Evolutionary conservation across 92 coral and sea anemone species (phyloP).

Genomic region (Siderastrea siderea): DNA sequence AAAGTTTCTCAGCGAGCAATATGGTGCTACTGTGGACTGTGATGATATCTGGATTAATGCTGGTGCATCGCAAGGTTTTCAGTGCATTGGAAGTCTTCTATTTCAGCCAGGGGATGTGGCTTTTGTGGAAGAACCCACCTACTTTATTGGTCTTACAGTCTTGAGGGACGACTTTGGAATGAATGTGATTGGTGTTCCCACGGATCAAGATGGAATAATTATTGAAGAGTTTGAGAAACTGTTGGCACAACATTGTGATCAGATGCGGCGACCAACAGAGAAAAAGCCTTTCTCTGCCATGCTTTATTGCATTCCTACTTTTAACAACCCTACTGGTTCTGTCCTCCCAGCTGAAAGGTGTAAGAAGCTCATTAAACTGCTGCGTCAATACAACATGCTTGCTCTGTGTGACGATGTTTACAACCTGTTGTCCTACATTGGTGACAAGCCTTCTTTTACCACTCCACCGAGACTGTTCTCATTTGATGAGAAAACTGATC

Average conservation of each 20-base stretch:
- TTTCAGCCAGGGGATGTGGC: conserved; percentile 82
- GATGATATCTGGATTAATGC: conserved; percentile 81
- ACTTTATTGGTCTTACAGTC: conserved; percentile 72
- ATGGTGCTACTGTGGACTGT: conserved; percentile 64
- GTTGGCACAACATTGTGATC: conserved; percentile 63
- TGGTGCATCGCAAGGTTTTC: conserved; percentile 91
- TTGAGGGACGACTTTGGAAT: conserved; percentile 68
- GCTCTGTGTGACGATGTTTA: conserved; percentile 98
- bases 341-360: conserved; percentile 76
- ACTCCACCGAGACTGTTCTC: conserved; percentile 78
- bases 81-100: conserved; percentile 43
- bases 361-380: conserved; percentile 72
- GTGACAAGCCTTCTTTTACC: conserved; percentile 50
- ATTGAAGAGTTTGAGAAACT: conserved; percentile 86
- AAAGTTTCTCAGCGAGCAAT: conserved; percentile 79
- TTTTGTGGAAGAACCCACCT: conserved; percentile 95
- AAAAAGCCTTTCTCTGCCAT: conserved; percentile 79
- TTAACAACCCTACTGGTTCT: conserved; percentile 89
- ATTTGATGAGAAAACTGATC: conserved; percentile 82
- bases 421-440: conserved; percentile 71
- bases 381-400: conserved; percentile 86
- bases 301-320: conserved; percentile 90
- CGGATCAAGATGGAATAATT: conserved; percentile 80
- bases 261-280: conserved; percentile 51
- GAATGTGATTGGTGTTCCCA: conserved; percentile 82